A percentile compares a stretch with the other conserved stretches of the same genome.
Evolutionary conservation across 2,797 vertebrate genomes (phyloP).

Genomic region (Poecilia gillii): DNA sequence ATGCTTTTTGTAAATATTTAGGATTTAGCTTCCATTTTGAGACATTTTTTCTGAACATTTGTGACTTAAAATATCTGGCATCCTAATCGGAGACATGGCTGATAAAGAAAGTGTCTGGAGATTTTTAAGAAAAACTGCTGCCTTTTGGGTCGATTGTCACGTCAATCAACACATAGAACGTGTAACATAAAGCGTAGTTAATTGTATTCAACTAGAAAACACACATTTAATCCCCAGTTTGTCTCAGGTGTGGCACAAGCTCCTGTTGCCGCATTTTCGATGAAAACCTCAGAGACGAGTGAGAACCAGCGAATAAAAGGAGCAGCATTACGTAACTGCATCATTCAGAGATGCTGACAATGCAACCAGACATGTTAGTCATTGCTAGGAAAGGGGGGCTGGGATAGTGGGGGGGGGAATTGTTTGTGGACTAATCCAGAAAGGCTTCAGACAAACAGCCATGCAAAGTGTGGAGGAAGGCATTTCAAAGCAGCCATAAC

Average conservation of each 20-base stretch:
- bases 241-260: conserved; percentile 20
- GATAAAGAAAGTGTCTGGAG: background rate
- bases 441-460: conserved; percentile 39
- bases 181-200: background rate
- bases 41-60: background rate
- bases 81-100: background rate
- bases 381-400: background rate
- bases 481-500: conserved; percentile 34
- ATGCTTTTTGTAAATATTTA: background rate
- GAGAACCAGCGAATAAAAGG: conserved; percentile 17
- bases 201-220: background rate
- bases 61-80: background rate
- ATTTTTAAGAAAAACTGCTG: background rate
- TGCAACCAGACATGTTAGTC: conserved; percentile 30
- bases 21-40: background rate
- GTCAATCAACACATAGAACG: background rate
- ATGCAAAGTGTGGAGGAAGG: conserved; percentile 27
- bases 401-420: conserved; percentile 6
- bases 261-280: conserved; percentile 29
- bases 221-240: conserved; percentile 18
- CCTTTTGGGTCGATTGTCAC: background rate
- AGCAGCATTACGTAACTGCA: conserved; percentile 50
- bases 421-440: conserved; percentile 57
- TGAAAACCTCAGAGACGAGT: conserved; percentile 12
- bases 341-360: conserved; percentile 24